phyloP scores from a whole-genome alignment of 1,140 invertebrate species.

The Bactericera cockerelli region DNA sequence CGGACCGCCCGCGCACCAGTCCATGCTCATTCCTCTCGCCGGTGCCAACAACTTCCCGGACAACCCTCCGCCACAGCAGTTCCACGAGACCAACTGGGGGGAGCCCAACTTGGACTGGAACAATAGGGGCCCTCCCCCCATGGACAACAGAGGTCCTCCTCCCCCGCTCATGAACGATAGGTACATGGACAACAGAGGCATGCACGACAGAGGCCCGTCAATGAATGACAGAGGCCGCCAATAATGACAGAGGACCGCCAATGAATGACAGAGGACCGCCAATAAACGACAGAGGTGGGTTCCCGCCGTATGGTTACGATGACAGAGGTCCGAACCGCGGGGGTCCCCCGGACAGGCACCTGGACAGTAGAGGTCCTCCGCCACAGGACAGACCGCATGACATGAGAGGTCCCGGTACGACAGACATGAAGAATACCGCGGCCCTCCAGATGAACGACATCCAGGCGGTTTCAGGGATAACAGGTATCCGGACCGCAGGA shows the following conservation, averaged over 20 bases:
- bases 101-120: not conserved
- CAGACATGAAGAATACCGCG: not conserved
- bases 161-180: too few relatives aligned
- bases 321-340: conserved; percentile 1
- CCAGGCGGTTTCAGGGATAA: not conserved
- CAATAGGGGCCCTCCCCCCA: not conserved
- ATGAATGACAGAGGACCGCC: too few relatives aligned
- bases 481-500: not conserved
- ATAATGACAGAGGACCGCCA: too few relatives aligned
- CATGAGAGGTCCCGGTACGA: not conserved
- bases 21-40: too few relatives aligned
- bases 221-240: too few relatives aligned
- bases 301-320: not conserved
- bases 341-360: not conserved
- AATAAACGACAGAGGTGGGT: too few relatives aligned
- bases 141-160: not conserved
- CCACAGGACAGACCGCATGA: not conserved
- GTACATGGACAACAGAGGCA: not conserved
- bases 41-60: too few relatives aligned
- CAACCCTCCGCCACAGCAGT: too few relatives aligned
- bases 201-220: too few relatives aligned
- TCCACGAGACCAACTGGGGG: too few relatives aligned
- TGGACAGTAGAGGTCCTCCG: not conserved
- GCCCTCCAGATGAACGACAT: not conserved
- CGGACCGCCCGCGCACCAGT: too few relatives aligned